These are phyloP conservation scores for Alcis repandata DNA, from an alignment of 2,888 invertebrate genomes.

Conservation along the genomic window DNA sequence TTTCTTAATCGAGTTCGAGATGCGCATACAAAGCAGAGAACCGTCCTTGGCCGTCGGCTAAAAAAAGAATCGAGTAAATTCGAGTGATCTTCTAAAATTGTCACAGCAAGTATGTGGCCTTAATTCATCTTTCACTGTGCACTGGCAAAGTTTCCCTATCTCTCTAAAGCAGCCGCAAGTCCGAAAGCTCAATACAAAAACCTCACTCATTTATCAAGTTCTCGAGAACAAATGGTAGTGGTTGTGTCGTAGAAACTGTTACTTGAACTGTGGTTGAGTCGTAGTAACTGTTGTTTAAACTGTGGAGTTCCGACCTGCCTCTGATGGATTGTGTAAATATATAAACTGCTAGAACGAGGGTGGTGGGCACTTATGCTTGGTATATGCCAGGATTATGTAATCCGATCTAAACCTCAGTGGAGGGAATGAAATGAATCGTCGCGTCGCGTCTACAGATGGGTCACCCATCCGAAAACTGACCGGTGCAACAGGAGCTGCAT, in stretches of 20 bases:
- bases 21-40: neutral
- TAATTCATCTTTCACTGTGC: conserved; percentile 24
- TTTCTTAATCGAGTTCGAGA: neutral
- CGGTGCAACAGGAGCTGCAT: too few relatives aligned
- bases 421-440: too few relatives aligned
- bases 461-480: too few relatives aligned
- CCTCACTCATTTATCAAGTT: conserved; percentile 52
- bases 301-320: conserved; percentile 30
- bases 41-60: neutral
- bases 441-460: too few relatives aligned
- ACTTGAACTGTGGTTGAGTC: conserved; percentile 32
- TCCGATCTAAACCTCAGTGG: too few relatives aligned
- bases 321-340: conserved; percentile 65
- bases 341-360: conserved; percentile 50
- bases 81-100: neutral
- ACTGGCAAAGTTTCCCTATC: conserved; percentile 35
- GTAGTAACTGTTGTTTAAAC: neutral
- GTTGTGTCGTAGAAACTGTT: conserved; percentile 24
- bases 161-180: conserved; percentile 40
- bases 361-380: neutral
- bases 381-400: neutral
- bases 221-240: conserved; percentile 55
- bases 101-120: conserved; percentile 3
- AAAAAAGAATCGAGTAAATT: too few relatives aligned
- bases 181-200: conserved; percentile 38